Percentiles rank a stretch among this genome's conserved stretches.
These are phyloP conservation scores for Baronia brevicornis DNA, from an alignment of 2,888 invertebrate genomes.

Conservation along the genomic window DNA sequence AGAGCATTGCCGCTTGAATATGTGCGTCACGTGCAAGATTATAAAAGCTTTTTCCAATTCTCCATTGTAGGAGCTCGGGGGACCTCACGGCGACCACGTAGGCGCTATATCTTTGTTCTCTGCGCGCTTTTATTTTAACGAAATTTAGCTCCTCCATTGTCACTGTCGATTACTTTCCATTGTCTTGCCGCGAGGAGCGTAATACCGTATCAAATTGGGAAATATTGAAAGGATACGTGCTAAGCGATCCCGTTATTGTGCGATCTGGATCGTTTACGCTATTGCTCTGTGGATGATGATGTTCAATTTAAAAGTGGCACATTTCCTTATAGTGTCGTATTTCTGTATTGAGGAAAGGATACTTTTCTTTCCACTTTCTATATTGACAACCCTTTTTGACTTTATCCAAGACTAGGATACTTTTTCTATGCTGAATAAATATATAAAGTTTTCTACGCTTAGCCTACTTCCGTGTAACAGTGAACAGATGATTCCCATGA, in stretches of 20 bases:
- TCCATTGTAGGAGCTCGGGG: constrained; percentile 63
- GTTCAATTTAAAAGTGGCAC: constrained; percentile 2
- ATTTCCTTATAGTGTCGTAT: too few relatives aligned
- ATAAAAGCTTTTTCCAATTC: constrained; percentile 77
- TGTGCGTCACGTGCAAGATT: constrained; percentile 73
- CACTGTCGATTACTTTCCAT: constrained; percentile 71
- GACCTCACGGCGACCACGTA: constrained; percentile 69
- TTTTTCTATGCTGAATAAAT: too few relatives aligned
- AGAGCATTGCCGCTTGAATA: constrained; percentile 41
- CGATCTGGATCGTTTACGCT: constrained; percentile 27
- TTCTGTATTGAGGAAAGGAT: too few relatives aligned
- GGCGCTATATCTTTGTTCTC: constrained; percentile 71
- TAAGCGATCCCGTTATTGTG: constrained; percentile 50
- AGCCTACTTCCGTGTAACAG: too few relatives aligned
- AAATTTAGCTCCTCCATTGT: constrained; percentile 69
- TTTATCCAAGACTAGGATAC: too few relatives aligned
- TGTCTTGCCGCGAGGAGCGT: constrained; percentile 52
- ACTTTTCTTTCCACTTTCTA: too few relatives aligned
- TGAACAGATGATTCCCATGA: too few relatives aligned
- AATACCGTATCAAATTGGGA: constrained; percentile 68
- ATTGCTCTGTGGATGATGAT: constrained; percentile 24
- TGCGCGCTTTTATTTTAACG: constrained; percentile 74
- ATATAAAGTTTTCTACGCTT: too few relatives aligned
- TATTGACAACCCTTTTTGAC: too few relatives aligned
- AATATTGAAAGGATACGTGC: constrained; percentile 71